A percentile compares a stretch with the other conserved stretches of the same genome.
Evolutionary conservation across 2,888 invertebrate species (phyloP).

Genomic region (Charanyca ferruginea): DNA sequence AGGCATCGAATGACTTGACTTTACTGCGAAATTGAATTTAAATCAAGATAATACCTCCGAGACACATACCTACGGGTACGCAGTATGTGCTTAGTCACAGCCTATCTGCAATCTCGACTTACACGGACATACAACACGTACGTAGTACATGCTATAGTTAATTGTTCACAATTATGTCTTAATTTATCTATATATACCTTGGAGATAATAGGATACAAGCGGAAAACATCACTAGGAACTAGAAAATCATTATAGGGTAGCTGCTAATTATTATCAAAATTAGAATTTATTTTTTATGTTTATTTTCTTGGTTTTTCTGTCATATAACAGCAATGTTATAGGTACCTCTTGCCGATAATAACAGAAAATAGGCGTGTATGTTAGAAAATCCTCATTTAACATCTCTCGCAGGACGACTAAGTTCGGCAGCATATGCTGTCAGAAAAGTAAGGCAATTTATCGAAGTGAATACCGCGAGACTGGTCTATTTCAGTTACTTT

Average conservation of each 20-base stretch:
- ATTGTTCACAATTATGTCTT: conserved; percentile 33
- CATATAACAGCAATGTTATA: not conserved
- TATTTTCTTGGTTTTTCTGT: not conserved
- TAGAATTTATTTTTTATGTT: too few species aligned
- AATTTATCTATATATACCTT: conserved; percentile 20
- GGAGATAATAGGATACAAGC: not conserved
- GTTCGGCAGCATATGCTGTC: too few species aligned
- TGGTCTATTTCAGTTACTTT: too few species aligned
- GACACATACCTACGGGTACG: conserved; percentile 18
- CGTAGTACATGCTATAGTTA: conserved; percentile 34
- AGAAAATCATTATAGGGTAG: not conserved
- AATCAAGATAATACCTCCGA: conserved; percentile 37
- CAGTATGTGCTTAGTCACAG: conserved; percentile 51
- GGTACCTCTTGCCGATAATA: not conserved
- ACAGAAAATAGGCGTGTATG: conserved; percentile 1
- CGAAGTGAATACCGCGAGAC: too few species aligned
- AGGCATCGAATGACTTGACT: not conserved
- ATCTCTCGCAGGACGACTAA: too few species aligned
- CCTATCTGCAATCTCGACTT: conserved; percentile 32
- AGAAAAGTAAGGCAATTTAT: too few species aligned
- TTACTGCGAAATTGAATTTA: conserved; percentile 16
- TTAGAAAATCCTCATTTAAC: too few species aligned
- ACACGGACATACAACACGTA: conserved; percentile 55
- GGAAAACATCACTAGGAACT: conserved; percentile 18
- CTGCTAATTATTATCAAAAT: too few species aligned